These are phyloP conservation scores for Grus americana DNA, from an alignment of 2,113 vertebrate genomes.

Conservation along the genomic window DNA sequence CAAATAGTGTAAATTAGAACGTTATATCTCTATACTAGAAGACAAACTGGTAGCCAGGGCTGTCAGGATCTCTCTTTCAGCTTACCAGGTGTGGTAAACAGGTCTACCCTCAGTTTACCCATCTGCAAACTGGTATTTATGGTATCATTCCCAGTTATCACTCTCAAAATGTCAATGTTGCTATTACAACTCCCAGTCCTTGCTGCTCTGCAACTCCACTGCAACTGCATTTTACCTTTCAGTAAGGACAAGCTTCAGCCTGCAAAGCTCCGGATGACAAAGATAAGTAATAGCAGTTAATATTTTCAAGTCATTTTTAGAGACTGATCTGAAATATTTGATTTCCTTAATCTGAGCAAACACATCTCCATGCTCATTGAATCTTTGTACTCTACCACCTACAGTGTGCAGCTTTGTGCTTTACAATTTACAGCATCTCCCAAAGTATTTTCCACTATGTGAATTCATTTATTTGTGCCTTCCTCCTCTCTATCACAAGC, in stretches of 20 bases:
- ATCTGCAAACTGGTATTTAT: neutral
- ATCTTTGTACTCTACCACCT: neutral
- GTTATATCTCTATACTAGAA: neutral
- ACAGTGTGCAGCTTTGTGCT: neutral
- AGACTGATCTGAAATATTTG: neutral
- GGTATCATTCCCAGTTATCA: neutral
- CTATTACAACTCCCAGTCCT: neutral
- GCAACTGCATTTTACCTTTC: neutral
- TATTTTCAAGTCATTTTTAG: neutral
- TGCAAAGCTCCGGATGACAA: neutral
- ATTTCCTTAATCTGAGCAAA: conserved; percentile 19
- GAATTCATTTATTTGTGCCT: neutral
- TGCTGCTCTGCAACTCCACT: neutral
- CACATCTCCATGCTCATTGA: neutral
- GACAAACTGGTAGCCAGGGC: neutral
- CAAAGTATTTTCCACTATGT: neutral
- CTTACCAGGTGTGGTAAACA: neutral
- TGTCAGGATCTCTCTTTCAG: neutral
- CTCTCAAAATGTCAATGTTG: neutral
- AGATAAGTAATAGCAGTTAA: neutral
- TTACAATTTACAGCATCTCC: neutral
- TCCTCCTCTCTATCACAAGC: neutral
- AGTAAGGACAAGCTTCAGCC: neutral
- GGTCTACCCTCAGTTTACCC: neutral
- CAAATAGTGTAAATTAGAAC: neutral